Conservation (phyloP, 2,888 invertebrate species). For the Oscheius sp. region DNA sequence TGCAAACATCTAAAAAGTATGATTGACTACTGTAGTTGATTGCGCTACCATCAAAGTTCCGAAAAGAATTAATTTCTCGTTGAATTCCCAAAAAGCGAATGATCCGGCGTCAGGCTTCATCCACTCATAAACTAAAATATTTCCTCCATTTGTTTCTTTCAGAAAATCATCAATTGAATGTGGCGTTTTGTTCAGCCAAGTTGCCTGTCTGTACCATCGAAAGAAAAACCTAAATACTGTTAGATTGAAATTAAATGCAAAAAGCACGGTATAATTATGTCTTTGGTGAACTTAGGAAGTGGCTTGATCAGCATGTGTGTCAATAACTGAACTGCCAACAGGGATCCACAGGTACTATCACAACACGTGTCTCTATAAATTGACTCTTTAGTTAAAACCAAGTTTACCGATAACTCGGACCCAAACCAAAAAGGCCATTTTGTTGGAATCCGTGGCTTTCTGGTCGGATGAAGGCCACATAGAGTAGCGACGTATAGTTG, state of each 20-base stretch:
- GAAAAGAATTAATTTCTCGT: constrained; percentile 73
- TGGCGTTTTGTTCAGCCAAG: constrained; percentile 31
- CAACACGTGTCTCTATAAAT: constrained; percentile 71
- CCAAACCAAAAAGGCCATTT: constrained; percentile 69
- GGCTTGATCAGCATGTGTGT: constrained; percentile 73
- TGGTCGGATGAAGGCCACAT: constrained; percentile 73
- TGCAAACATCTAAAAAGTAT: constrained; percentile 72
- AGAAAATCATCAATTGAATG: constrained; percentile 30
- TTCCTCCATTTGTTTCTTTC: constrained; percentile 38
- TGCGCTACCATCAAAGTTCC: constrained; percentile 69
- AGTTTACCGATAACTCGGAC: too few species aligned
- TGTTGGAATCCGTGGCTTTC: constrained; percentile 62
- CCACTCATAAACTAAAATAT: constrained; percentile 70
- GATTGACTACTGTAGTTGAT: not conserved
- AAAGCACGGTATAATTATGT: constrained; percentile 69
- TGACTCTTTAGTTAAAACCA: too few species aligned
- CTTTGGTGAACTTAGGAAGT: constrained; percentile 72
- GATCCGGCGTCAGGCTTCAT: constrained; percentile 72
- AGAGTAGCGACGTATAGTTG: constrained; percentile 73
- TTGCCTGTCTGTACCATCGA: constrained; percentile 4
- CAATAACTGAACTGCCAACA: constrained; percentile 73
- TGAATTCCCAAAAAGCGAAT: constrained; percentile 73
- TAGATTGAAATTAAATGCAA: not conserved
- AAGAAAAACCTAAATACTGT: constrained; percentile 10
- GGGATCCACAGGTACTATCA: constrained; percentile 72